Evolutionary conservation across 2,888 invertebrate genomes (phyloP).

Genomic region (Frankliniella intonsa): DNA sequence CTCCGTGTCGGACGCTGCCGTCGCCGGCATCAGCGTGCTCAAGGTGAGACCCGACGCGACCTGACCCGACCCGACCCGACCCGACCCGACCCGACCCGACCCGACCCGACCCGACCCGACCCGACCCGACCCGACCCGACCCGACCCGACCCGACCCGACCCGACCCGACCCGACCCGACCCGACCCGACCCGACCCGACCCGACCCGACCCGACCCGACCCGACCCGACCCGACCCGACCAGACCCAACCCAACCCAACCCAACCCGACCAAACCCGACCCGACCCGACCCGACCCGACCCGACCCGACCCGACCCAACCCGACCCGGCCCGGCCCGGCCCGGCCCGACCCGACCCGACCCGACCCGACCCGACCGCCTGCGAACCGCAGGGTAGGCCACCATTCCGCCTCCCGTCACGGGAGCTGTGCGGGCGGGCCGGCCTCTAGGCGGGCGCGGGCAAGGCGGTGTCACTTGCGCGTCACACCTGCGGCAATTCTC

Average conservation of each 20-base stretch:
- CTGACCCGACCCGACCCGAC: neutral
- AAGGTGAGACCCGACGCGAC: slow-evolving; percentile 51
- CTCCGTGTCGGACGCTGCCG: slow-evolving; percentile 82
- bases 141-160: no score
- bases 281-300: no score
- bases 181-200: neutral
- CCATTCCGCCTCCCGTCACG: neutral
- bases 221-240: neutral
- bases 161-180: neutral
- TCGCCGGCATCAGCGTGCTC: slow-evolving; percentile 81
- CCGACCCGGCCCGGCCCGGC: neutral
- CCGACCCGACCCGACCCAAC: neutral
- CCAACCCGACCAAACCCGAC: neutral
- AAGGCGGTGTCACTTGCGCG: no score
- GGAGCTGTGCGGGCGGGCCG: neutral
- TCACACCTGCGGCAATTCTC: no score
- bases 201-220: no score
- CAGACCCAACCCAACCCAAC: neutral
- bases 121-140: neutral
- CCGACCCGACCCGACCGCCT: neutral
- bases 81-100: no score
- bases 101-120: neutral
- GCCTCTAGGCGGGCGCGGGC: no score
- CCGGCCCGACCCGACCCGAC: no score
- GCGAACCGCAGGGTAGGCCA: neutral